Base-by-base conservation (phyloP, 2,888 invertebrate species). In the Mycogona germanica region DNA sequence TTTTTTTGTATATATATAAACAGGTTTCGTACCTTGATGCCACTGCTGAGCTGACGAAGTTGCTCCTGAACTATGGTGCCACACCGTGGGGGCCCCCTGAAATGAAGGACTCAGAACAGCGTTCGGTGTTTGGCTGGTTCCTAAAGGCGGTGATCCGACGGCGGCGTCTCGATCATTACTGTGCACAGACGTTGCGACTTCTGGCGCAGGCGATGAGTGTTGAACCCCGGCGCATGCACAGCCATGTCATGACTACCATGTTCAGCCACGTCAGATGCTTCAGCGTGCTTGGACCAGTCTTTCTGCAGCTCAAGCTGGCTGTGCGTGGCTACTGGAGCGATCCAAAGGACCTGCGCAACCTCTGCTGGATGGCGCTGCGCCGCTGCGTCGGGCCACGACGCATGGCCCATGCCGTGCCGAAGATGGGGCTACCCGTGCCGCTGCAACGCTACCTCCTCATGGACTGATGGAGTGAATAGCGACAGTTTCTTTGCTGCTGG, bases 1-100 rank as follows among this genome's bases (percentile, higher is more conserved):
- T n/a, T n/a, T n/a, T n/a, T n/a, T n/a, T n/a, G n/a, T n/a, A n/a
- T n/a, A n/a, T n/a, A n/a, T n/a, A n/a, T n/a, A n/a, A n/a, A n/a
- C n/a, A n/a, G n/a, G n/a, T n/a, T 28, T 32, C 30, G 32, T 60
- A 63, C 53, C 59, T 66, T 58, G 66, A 66, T 51, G 62, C 64
- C 17, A 59, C 62, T 40, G 56, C 62, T 26, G 61, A 60, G 23
- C 60, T 66, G 28, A 64, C 65, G 12, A 60, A 64, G n/a, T 59
- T 65, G 12, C 60, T 66, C 5, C 56, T 66, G 32, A 66, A 66
- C 57, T 58, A 59, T 38, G 66, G 66, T 3, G 65, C 66, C n/a
- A 56, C 59, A 9, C 64, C 66, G 1, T 66, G 65, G 66, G 57
- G 60, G 21, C 9, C 48, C 35, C 21, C 21, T 21, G 26, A 21